A percentile compares a stretch with the other conserved stretches of the same genome.
phyloP scores from a whole-genome alignment of 2,113 vertebrate species.

The Zosterops borbonicus region DNA sequence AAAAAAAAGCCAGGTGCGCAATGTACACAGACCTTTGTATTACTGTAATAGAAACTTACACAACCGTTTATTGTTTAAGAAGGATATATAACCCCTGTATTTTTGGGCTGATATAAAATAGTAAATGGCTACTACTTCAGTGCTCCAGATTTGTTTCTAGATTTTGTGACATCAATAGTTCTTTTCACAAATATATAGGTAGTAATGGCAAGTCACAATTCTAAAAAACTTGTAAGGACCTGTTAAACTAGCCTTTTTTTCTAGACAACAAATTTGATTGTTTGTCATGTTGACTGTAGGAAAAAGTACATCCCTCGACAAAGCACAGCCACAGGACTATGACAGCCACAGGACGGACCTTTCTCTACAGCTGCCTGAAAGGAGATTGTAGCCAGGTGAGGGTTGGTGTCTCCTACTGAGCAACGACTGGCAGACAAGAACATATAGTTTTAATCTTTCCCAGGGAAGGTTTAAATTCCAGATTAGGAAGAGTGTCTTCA shows the following conservation, averaged over 20 bases:
- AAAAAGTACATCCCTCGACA: background rate
- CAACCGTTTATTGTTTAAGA: background rate
- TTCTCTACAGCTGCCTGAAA: background rate
- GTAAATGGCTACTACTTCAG: background rate
- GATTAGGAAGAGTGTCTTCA: background rate
- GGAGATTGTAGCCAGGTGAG: background rate
- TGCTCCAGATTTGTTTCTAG: background rate
- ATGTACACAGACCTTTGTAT: background rate
- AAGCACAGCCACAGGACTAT: background rate
- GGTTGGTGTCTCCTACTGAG: background rate
- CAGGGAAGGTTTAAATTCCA: background rate
- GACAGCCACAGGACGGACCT: background rate
- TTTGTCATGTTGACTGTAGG: background rate
- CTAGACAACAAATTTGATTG: fast-evolving
- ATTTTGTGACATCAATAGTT: background rate
- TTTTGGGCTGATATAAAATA: background rate
- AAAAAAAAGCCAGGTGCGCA: background rate
- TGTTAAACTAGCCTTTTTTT: background rate
- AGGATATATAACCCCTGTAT: background rate
- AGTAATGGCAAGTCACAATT: background rate
- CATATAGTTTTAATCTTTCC: background rate
- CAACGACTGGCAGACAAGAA: background rate
- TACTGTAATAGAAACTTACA: background rate
- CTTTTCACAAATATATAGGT: background rate
- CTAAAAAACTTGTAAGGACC: background rate